Base-by-base conservation (phyloP, 2,888 invertebrate genomes). In the Pachymerium ferrugineum region DNA sequence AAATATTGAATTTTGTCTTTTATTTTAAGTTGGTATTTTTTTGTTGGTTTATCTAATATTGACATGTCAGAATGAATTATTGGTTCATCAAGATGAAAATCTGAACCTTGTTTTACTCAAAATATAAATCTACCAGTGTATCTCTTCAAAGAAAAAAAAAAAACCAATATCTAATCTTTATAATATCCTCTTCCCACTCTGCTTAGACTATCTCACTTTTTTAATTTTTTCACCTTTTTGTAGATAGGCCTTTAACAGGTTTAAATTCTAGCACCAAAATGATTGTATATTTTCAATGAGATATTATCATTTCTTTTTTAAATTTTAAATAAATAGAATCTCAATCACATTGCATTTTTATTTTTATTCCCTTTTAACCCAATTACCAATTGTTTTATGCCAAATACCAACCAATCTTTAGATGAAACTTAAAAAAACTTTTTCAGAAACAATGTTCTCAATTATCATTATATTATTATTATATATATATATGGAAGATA, bases 1-100 rank as follows among this genome's bases (percentile, higher is more conserved):
- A n/a, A n/a, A n/a, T n/a, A n/a, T n/a, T n/a, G n/a, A n/a, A n/a
- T n/a, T n/a, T n/a, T n/a, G n/a, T n/a, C n/a, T n/a, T n/a, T n/a
- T n/a, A n/a, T n/a, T n/a, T n/a, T n/a, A n/a, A n/a, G n/a, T n/a
- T n/a, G n/a, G n/a, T n/a, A n/a, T n/a, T n/a, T n/a, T 47, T 47
- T 38, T 38, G 16, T n/a, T 54, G 28, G 54, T 19, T 54, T 25
- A 14, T 62, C 62, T 25, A 38, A 38, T 10, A 10, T 62, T 62
- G 62, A 62, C 62, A 62, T 28, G 62, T 62, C 28, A 62, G 62
- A 8, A 62, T 62, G 62, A 62, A n/a, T 62, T 62, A 62, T 12
- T 38, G 2, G 38, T 62, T 28, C 25, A 62, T 62, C 62, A 28
- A 62, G 62, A 62, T 62, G 62, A 62, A 62, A 62, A 25, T 62